These are phyloP conservation scores for Phymanthus crucifer DNA, from an alignment of 92 coral and sea anemone species.

Conservation along the genomic window DNA sequence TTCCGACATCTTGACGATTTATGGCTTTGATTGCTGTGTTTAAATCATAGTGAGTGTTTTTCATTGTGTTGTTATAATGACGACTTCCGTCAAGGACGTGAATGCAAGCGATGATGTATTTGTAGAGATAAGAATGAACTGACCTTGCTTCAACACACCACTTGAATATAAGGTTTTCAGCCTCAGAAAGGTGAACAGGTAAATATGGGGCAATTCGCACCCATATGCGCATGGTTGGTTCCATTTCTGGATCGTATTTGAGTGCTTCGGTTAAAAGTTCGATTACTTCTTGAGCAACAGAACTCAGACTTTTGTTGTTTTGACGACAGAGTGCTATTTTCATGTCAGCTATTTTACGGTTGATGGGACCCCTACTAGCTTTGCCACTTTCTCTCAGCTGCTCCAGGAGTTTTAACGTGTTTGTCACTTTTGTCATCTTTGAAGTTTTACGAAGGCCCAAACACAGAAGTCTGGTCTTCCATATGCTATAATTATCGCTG, in stretches of 20 bases:
- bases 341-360: conserved; percentile 55
- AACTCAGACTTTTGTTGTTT: not conserved
- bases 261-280: conserved; percentile 44
- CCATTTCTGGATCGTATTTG: conserved; percentile 29
- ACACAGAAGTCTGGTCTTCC: conserved; percentile 53
- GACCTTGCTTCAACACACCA: conserved; percentile 56
- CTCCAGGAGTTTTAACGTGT: conserved; percentile 32
- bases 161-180: conserved; percentile 35
- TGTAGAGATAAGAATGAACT: conserved; percentile 49
- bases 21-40: conserved; percentile 34
- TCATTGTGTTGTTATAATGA: conserved; percentile 26
- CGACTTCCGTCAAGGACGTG: conserved; percentile 47
- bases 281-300: conserved; percentile 30
- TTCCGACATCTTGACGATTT: conserved; percentile 56
- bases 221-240: conserved; percentile 68
- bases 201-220: conserved; percentile 44
- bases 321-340: conserved; percentile 25
- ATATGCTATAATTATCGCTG: conserved; percentile 37
- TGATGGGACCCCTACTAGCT: conserved; percentile 54
- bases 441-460: conserved; percentile 24
- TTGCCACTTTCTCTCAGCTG: conserved; percentile 24
- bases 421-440: not conserved
- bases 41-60: conserved; percentile 38
- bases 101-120: conserved; percentile 51
- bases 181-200: conserved; percentile 29